These are phyloP conservation scores for Lithophane socia DNA, from an alignment of 2,888 invertebrate species.

Conservation along the genomic window DNA sequence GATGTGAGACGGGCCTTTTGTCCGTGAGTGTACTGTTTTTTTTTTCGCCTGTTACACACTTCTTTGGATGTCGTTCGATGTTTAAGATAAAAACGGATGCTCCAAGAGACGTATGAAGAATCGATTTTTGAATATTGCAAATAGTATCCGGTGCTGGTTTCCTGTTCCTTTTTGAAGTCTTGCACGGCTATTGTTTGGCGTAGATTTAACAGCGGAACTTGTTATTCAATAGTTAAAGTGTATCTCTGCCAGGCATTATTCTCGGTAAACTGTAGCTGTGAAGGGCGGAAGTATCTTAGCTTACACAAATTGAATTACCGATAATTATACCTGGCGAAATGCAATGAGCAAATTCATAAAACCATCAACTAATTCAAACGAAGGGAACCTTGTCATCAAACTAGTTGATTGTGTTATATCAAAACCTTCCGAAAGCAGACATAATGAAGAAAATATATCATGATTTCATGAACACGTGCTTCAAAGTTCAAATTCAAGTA, in stretches of 20 bases:
- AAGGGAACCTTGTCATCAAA: too few relatives aligned
- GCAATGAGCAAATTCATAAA: background rate
- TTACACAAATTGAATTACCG: background rate
- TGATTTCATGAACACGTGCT: background rate
- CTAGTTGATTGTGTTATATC: background rate
- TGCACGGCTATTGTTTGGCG: constrained; percentile 32
- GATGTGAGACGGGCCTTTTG: constrained; percentile 82
- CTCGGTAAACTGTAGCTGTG: constrained; percentile 7
- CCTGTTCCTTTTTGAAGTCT: constrained; percentile 67
- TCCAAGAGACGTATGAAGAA: constrained; percentile 68
- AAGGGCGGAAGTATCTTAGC: constrained; percentile 14
- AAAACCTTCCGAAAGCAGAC: background rate
- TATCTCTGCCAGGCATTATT: constrained; percentile 23
- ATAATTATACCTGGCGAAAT: background rate
- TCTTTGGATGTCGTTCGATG: constrained; percentile 65
- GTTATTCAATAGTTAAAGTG: constrained; percentile 31
- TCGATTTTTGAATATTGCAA: constrained; percentile 81
- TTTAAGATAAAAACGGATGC: constrained; percentile 71
- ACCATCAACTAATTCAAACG: background rate
- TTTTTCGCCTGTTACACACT: constrained; percentile 72
- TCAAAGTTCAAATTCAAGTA: constrained; percentile 14
- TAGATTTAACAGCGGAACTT: constrained; percentile 44
- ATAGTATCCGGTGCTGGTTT: constrained; percentile 77
- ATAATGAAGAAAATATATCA: background rate
- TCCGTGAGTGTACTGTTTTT: constrained; percentile 69